Base-by-base conservation (phyloP, 2,797 vertebrate genomes). In the Rousettus madagascariensis region DNA sequence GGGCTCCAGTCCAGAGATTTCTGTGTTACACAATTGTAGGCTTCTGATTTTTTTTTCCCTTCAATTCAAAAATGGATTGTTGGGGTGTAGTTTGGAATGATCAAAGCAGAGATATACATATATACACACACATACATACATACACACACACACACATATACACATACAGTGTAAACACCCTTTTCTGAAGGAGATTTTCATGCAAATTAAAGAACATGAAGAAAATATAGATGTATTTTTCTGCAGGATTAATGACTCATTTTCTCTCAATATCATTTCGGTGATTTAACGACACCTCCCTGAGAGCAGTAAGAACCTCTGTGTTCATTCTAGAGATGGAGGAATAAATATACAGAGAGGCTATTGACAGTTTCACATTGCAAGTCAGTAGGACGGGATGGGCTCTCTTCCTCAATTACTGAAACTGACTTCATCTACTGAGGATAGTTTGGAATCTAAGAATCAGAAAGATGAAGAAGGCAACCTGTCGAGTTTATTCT, bases 1-100 rank as follows among this genome's bases (percentile, higher is more conserved):
- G 91, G 97, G 96, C 95, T 92, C 91, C 90, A 72, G 97, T 97
- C 97, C 98, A 97, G 91, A 66, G 96, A 96, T 97, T 98, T 95
- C 63, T 43, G 78, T 95, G 96, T 95, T 88, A 95, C 72, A 87
- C 95, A 96, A 75, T 49, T 92, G 12, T 53, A 96, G 91, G 57
- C 95, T 96, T 89, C 94, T 93, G 72, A 80, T 65, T 51, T 74
- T 94, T 85, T 85, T 59, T 33, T 8, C 1, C 24, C 28, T 24
- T 41, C 82, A 84, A 7, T 86, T 97, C 22, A 4, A 78, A 94
- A 95, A 92, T 94, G 86, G 86, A 92, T 59, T 66, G 93, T 65
- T 90, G 71, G 68, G 82, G 74, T 85, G 83, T 91, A 86, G 82
- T 82, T 95, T 92, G 75, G 55, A 78, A 86, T 80, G 20, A 59